A percentile compares a stretch with the other conserved stretches of the same genome.
phyloP scores from a whole-genome alignment of 1,140 invertebrate species.

The Elymnias hypermnestra region DNA sequence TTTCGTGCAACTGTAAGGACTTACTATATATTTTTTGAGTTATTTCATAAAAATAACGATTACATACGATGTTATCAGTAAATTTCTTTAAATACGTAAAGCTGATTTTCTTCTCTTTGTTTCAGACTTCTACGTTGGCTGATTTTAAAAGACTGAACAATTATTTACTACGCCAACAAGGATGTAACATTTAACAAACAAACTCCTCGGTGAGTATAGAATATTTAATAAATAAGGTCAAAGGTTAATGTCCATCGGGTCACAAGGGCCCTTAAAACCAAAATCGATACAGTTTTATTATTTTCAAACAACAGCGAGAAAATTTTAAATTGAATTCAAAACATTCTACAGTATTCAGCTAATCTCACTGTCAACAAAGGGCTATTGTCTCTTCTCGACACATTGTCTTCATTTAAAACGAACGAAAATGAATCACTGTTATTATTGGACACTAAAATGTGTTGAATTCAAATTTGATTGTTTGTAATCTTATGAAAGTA shows the following conservation, averaged over 20 bases:
- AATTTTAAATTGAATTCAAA: slow-evolving; percentile 62
- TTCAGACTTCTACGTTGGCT: slow-evolving; percentile 49
- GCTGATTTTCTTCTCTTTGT: slow-evolving; percentile 42
- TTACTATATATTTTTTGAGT: too few relatives aligned
- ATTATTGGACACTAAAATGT: slow-evolving; percentile 66
- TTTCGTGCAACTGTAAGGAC: not conserved
- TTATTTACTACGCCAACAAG: slow-evolving; percentile 47
- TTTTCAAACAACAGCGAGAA: slow-evolving; percentile 62
- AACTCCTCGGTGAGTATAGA: slow-evolving; percentile 20
- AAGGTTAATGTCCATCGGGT: slow-evolving; percentile 9
- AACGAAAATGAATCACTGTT: slow-evolving; percentile 72
- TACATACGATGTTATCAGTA: too few relatives aligned
- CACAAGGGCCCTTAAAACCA: slow-evolving; percentile 4
- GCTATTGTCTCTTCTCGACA: slow-evolving; percentile 63
- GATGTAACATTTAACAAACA: slow-evolving; percentile 26
- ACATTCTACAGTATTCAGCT: slow-evolving; percentile 71
- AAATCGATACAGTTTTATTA: slow-evolving; percentile 40
- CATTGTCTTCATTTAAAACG: slow-evolving; percentile 70
- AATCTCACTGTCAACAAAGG: slow-evolving; percentile 70
- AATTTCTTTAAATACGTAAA: slow-evolving; percentile 9
- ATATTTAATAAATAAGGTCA: slow-evolving; percentile 8
- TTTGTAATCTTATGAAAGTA: slow-evolving; percentile 52
- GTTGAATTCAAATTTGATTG: slow-evolving; percentile 65
- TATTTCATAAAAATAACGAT: too few relatives aligned
- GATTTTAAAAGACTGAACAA: slow-evolving; percentile 60